Base-by-base conservation (phyloP, 2,888 invertebrate genomes). In the Conus canariensis region DNA sequence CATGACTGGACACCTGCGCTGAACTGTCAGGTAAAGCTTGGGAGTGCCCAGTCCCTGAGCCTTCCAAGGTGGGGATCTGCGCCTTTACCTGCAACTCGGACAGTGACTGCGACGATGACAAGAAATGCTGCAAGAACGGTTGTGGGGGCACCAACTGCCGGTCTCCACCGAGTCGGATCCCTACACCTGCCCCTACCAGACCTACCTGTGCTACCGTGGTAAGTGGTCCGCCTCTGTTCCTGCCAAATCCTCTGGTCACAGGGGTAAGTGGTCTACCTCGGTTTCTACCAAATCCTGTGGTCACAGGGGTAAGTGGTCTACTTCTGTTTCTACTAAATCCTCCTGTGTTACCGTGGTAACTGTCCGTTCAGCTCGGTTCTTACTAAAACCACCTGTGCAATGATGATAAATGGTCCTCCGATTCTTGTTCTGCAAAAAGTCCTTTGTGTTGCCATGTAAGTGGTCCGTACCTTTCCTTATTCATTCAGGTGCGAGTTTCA, bases 91-190 rank as follows among this genome's bases (percentile, higher is more conserved):
- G 87, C 58, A 4, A n/a, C 25, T 12, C 19, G 8, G 87, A 87
- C 74, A 45, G 30, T 12, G 87, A 87, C n/a, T 87, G 87, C n/a
- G 7, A n/a, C 6, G 87, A 70, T 0, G n/a, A n/a, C 58, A 14
- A 58, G n/a, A 87, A 87, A 58, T 87, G 87, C 74, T 87, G 87
- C 74, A 87, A 25, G 58, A 87, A 74, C 58, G 74, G 16, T 45
- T 87, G 87, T 58, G 87, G 87, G n/a, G 74, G 19, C 16, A 87
- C 74, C 30, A 16, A n/a, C 4, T 87, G 87, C 16, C 64, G 74
- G 58, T 5, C 22, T 5, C 74, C 87, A n/a, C 8, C 30, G 16
- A 19, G 82, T 10, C 16, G 19, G 4, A 14, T 56, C 12, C 64
- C 64, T 30, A 30, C 82, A 2, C 64, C 64, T 30, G 77, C 9